These are phyloP conservation scores for Apomyelois bistriatella DNA, from an alignment of 2,888 invertebrate species.

Conservation along the genomic window DNA sequence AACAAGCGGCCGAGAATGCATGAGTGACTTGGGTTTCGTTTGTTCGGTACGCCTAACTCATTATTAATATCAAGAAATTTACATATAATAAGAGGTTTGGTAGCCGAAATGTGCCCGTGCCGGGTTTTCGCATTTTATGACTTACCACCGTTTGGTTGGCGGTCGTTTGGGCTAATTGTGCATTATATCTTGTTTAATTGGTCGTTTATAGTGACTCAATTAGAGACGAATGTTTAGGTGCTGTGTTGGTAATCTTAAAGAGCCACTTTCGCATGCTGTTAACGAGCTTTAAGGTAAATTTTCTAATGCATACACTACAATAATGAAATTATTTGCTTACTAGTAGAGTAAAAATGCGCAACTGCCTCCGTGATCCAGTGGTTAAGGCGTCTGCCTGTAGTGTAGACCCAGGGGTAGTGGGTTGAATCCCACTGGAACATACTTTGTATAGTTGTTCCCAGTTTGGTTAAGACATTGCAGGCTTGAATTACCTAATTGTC, in stretches of 20 bases:
- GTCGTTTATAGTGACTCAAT: conserved; percentile 4
- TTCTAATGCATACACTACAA: too few species aligned
- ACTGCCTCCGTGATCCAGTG: too few species aligned
- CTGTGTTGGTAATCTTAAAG: background rate
- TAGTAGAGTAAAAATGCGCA: too few species aligned
- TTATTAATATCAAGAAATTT: conserved; percentile 53
- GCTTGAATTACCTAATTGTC: too few species aligned
- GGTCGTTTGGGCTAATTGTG: conserved; percentile 8
- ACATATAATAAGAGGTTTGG: conserved; percentile 48
- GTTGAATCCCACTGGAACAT: too few species aligned
- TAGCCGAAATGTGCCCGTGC: conserved; percentile 32
- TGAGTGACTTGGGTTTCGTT: conserved; percentile 35
- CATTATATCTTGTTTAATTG: conserved; percentile 12
- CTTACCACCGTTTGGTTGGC: conserved; percentile 13
- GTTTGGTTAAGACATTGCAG: too few species aligned
- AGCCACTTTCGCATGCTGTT: background rate
- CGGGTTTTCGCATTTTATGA: conserved; percentile 37
- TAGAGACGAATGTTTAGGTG: conserved; percentile 4
- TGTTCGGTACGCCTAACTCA: conserved; percentile 41
- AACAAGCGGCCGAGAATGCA: conserved; percentile 39
- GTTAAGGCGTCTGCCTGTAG: too few species aligned
- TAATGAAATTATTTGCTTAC: too few species aligned
- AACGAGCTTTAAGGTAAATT: too few species aligned
- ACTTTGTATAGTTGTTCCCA: too few species aligned
- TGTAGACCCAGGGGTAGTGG: too few species aligned